Percentiles rank a stretch among this genome's conserved stretches.
Evolutionary conservation across 2,113 vertebrate genomes (phyloP).

Genomic region (Chascanopsetta lugubris): DNA sequence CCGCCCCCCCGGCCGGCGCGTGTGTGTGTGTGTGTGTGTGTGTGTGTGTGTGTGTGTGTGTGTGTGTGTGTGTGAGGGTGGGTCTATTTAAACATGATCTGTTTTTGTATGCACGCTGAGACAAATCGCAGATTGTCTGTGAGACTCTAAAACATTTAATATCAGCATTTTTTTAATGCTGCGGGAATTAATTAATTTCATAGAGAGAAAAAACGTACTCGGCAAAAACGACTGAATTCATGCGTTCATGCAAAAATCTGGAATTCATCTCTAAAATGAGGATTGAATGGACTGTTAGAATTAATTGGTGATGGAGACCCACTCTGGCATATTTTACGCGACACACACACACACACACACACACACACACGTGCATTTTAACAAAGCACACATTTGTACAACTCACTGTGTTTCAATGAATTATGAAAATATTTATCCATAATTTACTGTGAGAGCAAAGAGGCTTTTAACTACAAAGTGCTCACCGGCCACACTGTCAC

Average conservation of each 20-base stretch:
- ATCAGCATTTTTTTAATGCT: slow-evolving; percentile 11
- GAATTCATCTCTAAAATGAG: slow-evolving; percentile 16
- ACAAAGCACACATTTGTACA: neutral
- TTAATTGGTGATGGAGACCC: slow-evolving; percentile 19
- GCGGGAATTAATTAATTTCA: slow-evolving; percentile 12
- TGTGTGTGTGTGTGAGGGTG: slow-evolving; percentile 15
- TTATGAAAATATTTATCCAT: slow-evolving; percentile 10
- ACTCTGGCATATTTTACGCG: neutral
- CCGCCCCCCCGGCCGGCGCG: too few relatives aligned
- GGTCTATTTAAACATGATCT: slow-evolving; percentile 69
- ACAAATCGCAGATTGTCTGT: slow-evolving; percentile 57
- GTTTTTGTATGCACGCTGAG: slow-evolving; percentile 54
- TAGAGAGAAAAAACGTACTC: neutral
- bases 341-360: slow-evolving; percentile 6
- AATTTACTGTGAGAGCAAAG: slow-evolving; percentile 21
- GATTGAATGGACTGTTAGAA: neutral
- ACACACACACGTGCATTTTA: slow-evolving; percentile 9
- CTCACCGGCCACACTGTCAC: slow-evolving; percentile 6
- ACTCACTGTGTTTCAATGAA: neutral
- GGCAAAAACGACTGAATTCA: neutral
- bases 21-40: slow-evolving; percentile 47
- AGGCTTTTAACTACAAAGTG: neutral
- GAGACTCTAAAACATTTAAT: slow-evolving; percentile 23
- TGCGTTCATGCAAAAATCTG: slow-evolving; percentile 1
- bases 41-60: neutral